Evolutionary conservation across 1,140 invertebrate species (phyloP).

Genomic region (Dolichoris vasculosae): DNA sequence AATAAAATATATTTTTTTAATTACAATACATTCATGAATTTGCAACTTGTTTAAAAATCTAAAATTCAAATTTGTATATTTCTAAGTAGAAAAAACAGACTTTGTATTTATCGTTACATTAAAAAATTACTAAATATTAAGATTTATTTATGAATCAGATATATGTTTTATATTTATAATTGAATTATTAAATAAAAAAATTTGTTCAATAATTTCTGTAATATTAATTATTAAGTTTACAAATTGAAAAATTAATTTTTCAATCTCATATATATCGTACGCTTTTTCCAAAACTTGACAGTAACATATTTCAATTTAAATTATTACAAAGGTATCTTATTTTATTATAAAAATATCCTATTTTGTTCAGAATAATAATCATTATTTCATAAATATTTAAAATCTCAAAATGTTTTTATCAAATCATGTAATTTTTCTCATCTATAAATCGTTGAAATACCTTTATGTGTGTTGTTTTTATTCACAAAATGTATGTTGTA

Average conservation of each 20-base stretch:
- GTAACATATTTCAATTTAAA: not conserved
- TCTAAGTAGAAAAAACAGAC: too few relatives aligned
- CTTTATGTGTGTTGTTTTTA: not conserved
- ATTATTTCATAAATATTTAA: not conserved
- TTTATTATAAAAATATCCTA: not conserved
- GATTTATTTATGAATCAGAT: too few relatives aligned
- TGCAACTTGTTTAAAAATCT: too few relatives aligned
- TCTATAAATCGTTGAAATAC: not conserved
- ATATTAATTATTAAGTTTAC: not conserved
- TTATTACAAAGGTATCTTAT: not conserved
- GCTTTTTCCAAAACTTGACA: not conserved
- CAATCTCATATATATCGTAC: not conserved
- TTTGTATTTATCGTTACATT: too few relatives aligned
- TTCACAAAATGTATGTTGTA: not conserved
- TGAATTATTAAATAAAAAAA: not conserved
- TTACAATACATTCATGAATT: too few relatives aligned
- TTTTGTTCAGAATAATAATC: not conserved
- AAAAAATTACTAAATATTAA: too few relatives aligned
- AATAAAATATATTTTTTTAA: too few relatives aligned
- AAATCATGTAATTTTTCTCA: not conserved
- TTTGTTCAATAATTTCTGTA: not conserved
- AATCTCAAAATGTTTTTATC: not conserved
- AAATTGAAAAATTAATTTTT: constrained; percentile 18
- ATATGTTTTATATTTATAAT: too few relatives aligned
- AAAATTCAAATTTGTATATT: not conserved